Evolutionary conservation across 2,888 invertebrate genomes (phyloP), one percentile per base, ranked within the genome.

Genomic region (Oxyscelio sp.): DNA sequence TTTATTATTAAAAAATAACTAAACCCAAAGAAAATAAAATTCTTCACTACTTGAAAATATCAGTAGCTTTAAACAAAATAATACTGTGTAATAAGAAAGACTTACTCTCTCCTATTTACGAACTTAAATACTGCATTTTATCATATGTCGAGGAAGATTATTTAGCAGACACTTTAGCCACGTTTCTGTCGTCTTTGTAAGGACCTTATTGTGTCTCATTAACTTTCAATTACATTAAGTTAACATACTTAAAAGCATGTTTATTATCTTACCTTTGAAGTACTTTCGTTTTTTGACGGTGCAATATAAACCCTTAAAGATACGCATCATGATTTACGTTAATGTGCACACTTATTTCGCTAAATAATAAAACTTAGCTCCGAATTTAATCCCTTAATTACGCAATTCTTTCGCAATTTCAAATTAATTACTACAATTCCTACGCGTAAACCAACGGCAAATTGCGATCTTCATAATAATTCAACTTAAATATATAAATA

Each of bases 401-500:
- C n/a, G n/a, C n/a, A n/a, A n/a, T n/a, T n/a, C n/a, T n/a, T n/a
- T n/a, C n/a, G 56, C 34, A 15, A 27, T 27, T 31, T 34, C 38
- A 40, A 59, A 59, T n/a, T n/a, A n/a, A n/a, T n/a, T n/a, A n/a
- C n/a, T n/a, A n/a, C n/a, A n/a, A n/a, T n/a, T n/a, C n/a, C n/a
- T n/a, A n/a, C n/a, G n/a, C n/a, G n/a, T n/a, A n/a, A n/a, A n/a
- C n/a, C n/a, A n/a, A n/a, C n/a, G n/a, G n/a, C n/a, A n/a, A n/a
- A n/a, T n/a, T n/a, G n/a, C n/a, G n/a, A n/a, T n/a, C n/a, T n/a
- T n/a, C n/a, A n/a, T n/a, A n/a, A n/a, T n/a, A n/a, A n/a, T n/a
- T n/a, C n/a, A n/a, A 61, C 4, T 31, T 31, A 63, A 48, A 48
- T 52, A 17, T 38, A 43, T n/a, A 52, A 66, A 54, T n/a, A n/a